A percentile compares a stretch with the other conserved stretches of the same genome.
phyloP scores from a whole-genome alignment of 2,888 invertebrate species.

The Caenorhabditis sp. region DNA sequence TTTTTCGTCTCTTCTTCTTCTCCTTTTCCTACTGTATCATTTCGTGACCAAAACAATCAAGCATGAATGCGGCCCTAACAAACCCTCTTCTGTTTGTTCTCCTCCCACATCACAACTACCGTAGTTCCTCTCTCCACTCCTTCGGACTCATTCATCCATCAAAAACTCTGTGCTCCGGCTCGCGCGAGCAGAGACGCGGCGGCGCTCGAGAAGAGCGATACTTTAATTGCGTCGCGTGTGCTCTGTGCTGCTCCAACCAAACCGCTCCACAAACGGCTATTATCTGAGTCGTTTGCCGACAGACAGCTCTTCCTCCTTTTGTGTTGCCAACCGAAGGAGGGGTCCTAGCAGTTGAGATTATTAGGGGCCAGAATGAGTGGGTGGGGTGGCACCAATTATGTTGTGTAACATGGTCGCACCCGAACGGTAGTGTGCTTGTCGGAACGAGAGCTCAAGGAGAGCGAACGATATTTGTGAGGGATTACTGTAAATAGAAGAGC shows the following conservation, averaged over 20 bases:
- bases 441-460: no score
- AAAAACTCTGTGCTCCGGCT: slow-evolving; percentile 33
- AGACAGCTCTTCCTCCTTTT: slow-evolving; percentile 2
- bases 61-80: slow-evolving; percentile 54
- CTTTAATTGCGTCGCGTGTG: slow-evolving; percentile 57
- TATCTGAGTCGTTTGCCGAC: slow-evolving; percentile 15
- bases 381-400: slow-evolving; percentile 40
- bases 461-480: no score
- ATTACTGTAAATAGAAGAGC: no score
- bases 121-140: slow-evolving; percentile 21
- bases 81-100: slow-evolving; percentile 52
- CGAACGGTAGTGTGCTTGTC: neutral
- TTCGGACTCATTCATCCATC: slow-evolving; percentile 55
- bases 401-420: slow-evolving; percentile 48
- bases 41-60: slow-evolving; percentile 52
- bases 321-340: neutral
- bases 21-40: slow-evolving; percentile 24
- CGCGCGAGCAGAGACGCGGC: no score
- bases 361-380: slow-evolving; percentile 2
- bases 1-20: slow-evolving; percentile 9
- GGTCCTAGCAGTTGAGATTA: no score
- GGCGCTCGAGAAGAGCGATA: slow-evolving; percentile 29
- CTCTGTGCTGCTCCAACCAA: neutral
- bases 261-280: neutral
- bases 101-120: slow-evolving; percentile 30